Evolutionary conservation across 1,140 invertebrate genomes (phyloP), one percentile per base, ranked within the genome.

Genomic region (Lasaia peninsularis): DNA sequence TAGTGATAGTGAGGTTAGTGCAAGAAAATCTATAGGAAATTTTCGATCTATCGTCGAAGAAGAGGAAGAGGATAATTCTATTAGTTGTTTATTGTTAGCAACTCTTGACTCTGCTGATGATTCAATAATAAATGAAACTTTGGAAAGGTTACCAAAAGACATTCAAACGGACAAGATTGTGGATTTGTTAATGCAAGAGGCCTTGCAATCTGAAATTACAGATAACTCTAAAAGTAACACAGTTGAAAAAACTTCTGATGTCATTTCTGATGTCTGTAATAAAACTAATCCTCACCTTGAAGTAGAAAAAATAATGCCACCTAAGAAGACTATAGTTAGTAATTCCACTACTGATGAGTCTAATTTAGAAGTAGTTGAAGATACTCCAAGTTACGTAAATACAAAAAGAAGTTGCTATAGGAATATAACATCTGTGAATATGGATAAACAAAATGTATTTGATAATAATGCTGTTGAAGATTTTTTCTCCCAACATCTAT

Each of bases 401-500:
- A 0, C 14, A 31, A 3, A n/a, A 31, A 44, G 40, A 44, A 44
- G 18, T 20, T 28, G 10, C n/a, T 31, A 14, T 4, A 49, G 31
- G 31, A 44, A 59, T 40, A 44, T 56, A 56, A 40, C n/a, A 48
- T 16, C 21, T 9, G 14, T 20, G 7, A 11, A 20, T n/a, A 10
- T 18, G 0, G 40, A 48, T 33, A 50, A 58, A 33, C 33, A 62
- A 34, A 40, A 48, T 20, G 40, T 33, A n/a, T 66, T 51, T 34
- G 40, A 63, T 44, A 52, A 57, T 11, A 12, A 71, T 18, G 56
- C 48, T 3, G 63, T 82, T 9, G 80, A 86, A 66, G 50, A 74
- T 16, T 81, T 84, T 28, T 84, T 82, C 58, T 61, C 70, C 0
- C 69, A 82, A 53, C 75, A 82, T 54, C 65, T 73, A 21, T 10